These are phyloP conservation scores for Trichosurus vulpecula DNA, from an alignment of 2,797 vertebrate genomes.

Conservation along the genomic window DNA sequence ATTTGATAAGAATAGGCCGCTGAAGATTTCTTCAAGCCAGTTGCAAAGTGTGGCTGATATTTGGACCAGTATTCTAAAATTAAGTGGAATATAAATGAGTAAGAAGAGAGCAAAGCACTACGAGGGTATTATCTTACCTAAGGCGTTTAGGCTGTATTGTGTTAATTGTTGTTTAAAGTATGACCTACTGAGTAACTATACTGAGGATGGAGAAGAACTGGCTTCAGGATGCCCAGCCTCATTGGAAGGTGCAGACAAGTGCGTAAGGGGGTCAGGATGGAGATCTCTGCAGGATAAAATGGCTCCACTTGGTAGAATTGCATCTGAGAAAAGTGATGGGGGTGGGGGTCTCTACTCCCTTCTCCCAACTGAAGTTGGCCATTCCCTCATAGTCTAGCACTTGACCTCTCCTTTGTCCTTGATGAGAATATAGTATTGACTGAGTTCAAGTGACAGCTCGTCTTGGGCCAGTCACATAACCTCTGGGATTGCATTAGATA, in stretches of 20 bases:
- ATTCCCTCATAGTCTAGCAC: too few species aligned
- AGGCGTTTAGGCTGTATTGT: too few species aligned
- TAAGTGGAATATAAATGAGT: not conserved
- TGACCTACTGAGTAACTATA: not conserved
- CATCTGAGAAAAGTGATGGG: too few species aligned
- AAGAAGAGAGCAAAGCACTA: too few species aligned
- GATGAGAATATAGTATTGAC: too few species aligned
- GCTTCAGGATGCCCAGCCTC: not conserved
- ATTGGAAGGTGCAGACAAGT: not conserved
- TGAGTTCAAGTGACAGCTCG: not conserved
- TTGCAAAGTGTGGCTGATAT: not conserved
- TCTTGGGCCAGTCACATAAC: not conserved
- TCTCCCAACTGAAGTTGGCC: not conserved
- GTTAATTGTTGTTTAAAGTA: too few species aligned
- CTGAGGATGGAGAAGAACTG: not conserved
- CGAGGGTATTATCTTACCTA: too few species aligned
- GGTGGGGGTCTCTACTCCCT: too few species aligned
- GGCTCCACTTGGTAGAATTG: not conserved
- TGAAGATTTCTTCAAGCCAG: not conserved
- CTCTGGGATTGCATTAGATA: not conserved
- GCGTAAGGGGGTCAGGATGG: not conserved
- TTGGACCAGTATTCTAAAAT: not conserved
- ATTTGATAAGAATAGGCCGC: not conserved
- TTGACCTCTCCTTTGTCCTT: too few species aligned
- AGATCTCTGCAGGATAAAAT: not conserved